Evolutionary conservation across 2,797 vertebrate species (phyloP), one percentile per base, ranked within the genome.

Genomic region (Sibirionetta formosa): DNA sequence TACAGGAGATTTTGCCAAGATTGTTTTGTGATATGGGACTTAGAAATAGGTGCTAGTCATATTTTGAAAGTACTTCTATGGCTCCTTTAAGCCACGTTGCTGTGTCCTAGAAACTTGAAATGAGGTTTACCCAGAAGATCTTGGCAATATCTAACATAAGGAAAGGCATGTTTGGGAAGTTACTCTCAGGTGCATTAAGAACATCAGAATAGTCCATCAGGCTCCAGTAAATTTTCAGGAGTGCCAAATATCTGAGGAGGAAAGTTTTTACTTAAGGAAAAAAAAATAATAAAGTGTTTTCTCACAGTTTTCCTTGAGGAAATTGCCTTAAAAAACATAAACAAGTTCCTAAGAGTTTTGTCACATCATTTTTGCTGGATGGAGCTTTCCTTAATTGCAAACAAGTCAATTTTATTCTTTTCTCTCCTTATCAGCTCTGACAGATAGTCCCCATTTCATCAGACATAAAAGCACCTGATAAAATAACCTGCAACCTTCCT

Each of bases 121-220:
- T 88, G 24, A 88, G 60, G 70, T 86, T 95, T 86, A 88, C 66
- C 64, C 88, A 83, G 91, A 96, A 96, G 91, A 95, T 93, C 91
- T 91, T 96, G 96, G 94, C 91, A 97, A 92, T 70, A 94, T 69
- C 72, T 76, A 72, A 38, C n/a, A 31, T 23, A 76, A 90, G 54
- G 76, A 81, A 93, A 96, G 50, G 93, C 73, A 88, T 79, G 58
- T 82, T 94, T 91, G 77, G 72, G 80, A 91, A 91, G 82, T 58
- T 94, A 96, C 77, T 96, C 96, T 93, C 93, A 96, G 91, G 91
- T 96, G 89, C 75, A 88, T 94, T 91, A 60, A 63, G 51, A 94
- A 84, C 3, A 1, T 60, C 85, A 88, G 79, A 93, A 91, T 7
- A 96, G 79, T 40, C 79, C 6, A 5, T 91, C 82, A 92, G 87